Evolutionary conservation across 2,888 invertebrate genomes (phyloP).

Genomic region (Diogma glabrata): DNA sequence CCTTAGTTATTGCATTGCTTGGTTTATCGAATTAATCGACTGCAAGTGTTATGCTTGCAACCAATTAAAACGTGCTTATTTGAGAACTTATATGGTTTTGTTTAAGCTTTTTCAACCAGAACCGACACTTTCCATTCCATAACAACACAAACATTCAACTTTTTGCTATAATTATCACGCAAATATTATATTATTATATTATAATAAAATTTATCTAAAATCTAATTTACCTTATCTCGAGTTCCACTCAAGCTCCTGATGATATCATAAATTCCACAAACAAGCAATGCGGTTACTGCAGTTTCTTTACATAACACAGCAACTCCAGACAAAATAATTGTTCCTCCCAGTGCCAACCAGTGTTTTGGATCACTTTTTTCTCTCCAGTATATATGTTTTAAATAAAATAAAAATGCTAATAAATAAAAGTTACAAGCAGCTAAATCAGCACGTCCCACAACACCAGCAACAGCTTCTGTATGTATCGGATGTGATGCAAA

Average conservation of each 20-base stretch:
- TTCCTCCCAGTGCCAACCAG: conserved; percentile 49
- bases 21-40: no score
- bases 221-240: conserved; percentile 42
- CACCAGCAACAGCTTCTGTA: conserved; percentile 91
- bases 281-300: conserved; percentile 80
- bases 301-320: conserved; percentile 93
- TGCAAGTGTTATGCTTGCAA: no score
- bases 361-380: conserved; percentile 39
- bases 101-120: no score
- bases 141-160: no score
- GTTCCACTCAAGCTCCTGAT: conserved; percentile 40
- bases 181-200: no score
- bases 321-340: conserved; percentile 55
- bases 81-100: no score
- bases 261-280: conserved; percentile 83
- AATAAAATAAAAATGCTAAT: conserved; percentile 74
- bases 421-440: conserved; percentile 86
- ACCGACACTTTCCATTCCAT: no score
- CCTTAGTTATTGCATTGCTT: no score
- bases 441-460: conserved; percentile 91
- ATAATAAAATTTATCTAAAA: background rate
- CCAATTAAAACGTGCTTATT: no score
- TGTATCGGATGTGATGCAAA: conserved; percentile 95
- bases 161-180: no score
- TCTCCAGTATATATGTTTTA: conserved; percentile 59